Base-by-base conservation (phyloP, 2,113 vertebrate species). In the Heptranchias perlo region DNA sequence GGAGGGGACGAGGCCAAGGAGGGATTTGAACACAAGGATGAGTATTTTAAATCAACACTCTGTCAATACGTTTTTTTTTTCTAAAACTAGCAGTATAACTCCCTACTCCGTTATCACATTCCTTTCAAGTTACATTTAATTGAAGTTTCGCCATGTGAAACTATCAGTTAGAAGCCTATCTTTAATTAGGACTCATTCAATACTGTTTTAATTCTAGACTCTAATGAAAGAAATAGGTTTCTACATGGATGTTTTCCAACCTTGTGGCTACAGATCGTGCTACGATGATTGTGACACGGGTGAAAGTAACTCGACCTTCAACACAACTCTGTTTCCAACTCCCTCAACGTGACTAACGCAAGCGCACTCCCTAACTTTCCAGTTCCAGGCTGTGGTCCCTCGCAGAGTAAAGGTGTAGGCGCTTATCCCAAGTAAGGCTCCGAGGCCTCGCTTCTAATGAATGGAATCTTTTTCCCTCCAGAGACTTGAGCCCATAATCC, bases 131-230 rank as follows among this genome's bases (percentile, higher is more conserved):
- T 62, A n/a, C 89, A 93, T 16, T 93, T 64, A 93, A 93, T 93
- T 93, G 89, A n/a, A 93, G 89, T 93, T 62, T 93, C 39, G 35
- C 35, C 89, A 93, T 93, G 89, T 61, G 61, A 93, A 39, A 25
- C 89, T 62, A 93, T 64, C 58, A 39, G 89, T 21, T 62, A 35
- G 35, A 62, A 61, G 54, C 21, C 89, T 61, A 64, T 62, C 58
- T 93, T 93, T 93, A 93, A 93, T 93, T 93, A 62, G 14, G 49
- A 89, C 58, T 93, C 54, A 93, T 93, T 93, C 89, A 62, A 93
- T 16, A 62, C 16, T 35, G 89, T 8, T 93, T 62, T 62, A 93
- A 39, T 62, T 93, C 14, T n/a, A 62, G 58, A 21, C 89, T 93
- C 61, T 64, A 93, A 93, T 93, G 62, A 93, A 93, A 93, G 58